phyloP scores from a whole-genome alignment of 2,797 vertebrate species.

The Telmatherina bonti region DNA sequence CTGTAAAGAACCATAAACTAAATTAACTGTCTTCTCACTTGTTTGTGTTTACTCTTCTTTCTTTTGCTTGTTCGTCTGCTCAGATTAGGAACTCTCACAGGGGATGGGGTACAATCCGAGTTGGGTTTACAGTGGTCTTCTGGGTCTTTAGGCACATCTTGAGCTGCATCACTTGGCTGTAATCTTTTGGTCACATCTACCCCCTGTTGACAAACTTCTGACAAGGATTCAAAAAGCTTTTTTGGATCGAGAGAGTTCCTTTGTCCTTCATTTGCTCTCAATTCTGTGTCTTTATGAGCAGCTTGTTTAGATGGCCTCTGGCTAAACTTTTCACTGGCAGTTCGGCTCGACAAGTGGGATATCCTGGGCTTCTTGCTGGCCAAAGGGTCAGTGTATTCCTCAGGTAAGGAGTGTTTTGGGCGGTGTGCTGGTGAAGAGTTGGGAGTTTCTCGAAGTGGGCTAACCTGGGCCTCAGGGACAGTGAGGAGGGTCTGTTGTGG shows the following conservation, averaged over 20 bases:
- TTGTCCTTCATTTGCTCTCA: slow-evolving; percentile 40
- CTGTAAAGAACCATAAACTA: not conserved
- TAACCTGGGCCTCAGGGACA: slow-evolving; percentile 83
- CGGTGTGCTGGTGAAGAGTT: slow-evolving; percentile 84
- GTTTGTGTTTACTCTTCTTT: slow-evolving; percentile 74
- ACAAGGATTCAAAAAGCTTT: slow-evolving; percentile 82
- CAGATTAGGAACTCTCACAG: slow-evolving; percentile 19
- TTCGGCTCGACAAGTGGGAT: slow-evolving; percentile 85
- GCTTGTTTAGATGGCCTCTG: slow-evolving; percentile 68
- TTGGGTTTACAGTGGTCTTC: slow-evolving; percentile 36
- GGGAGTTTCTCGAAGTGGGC: slow-evolving; percentile 85
- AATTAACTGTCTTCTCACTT: slow-evolving; percentile 40
- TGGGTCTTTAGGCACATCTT: slow-evolving; percentile 55
- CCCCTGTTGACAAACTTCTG: slow-evolving; percentile 80
- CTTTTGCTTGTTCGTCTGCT: slow-evolving; percentile 52
- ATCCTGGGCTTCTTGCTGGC: slow-evolving; percentile 89
- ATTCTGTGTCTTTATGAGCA: slow-evolving; percentile 10
- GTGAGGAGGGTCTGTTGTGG: slow-evolving; percentile 80
- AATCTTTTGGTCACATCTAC: slow-evolving; percentile 65
- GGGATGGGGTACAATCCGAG: slow-evolving; percentile 47
- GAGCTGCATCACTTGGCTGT: slow-evolving; percentile 65
- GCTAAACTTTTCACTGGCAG: slow-evolving; percentile 71
- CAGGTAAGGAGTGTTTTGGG: slow-evolving; percentile 82
- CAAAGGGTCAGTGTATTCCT: slow-evolving; percentile 88
- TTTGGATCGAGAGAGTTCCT: slow-evolving; percentile 75